Conservation (phyloP, 2,888 invertebrate genomes). For the Mesoligia furuncula region DNA sequence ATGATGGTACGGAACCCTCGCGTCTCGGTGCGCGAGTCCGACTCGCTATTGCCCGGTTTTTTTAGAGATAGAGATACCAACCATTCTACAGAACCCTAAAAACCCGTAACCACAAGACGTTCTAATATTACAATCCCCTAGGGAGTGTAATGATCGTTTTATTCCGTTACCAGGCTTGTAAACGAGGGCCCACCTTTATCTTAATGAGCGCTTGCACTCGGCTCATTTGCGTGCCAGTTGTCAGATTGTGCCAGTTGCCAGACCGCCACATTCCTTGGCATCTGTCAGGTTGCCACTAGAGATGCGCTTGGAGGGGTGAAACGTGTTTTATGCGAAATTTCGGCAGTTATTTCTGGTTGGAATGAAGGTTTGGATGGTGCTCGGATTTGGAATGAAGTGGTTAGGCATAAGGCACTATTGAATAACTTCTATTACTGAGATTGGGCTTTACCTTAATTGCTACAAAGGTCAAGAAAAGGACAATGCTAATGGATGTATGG, state of each 20-base stretch:
- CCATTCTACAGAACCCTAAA: slow-evolving; percentile 10
- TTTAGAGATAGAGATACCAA: background rate
- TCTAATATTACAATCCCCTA: slow-evolving; percentile 37
- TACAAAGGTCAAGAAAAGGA: background rate
- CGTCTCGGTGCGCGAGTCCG: too few species aligned
- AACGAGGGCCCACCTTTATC: slow-evolving; percentile 60
- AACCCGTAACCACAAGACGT: slow-evolving; percentile 12
- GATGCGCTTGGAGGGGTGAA: slow-evolving; percentile 46
- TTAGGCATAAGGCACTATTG: background rate
- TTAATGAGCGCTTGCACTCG: slow-evolving; percentile 57
- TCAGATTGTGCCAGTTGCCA: slow-evolving; percentile 57
- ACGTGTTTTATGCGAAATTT: slow-evolving; percentile 60
- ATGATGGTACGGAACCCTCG: too few species aligned
- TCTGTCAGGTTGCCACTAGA: slow-evolving; percentile 51
- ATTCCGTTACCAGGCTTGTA: slow-evolving; percentile 57
- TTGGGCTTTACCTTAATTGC: background rate
- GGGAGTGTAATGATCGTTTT: slow-evolving; percentile 55
- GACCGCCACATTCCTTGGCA: slow-evolving; percentile 44
- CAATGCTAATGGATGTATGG: too few species aligned
- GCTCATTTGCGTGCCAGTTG: slow-evolving; percentile 62
- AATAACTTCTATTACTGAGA: background rate
- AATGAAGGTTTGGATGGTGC: background rate
- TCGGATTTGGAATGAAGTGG: slow-evolving; percentile 16
- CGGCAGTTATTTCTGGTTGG: slow-evolving; percentile 37
- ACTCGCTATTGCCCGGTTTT: too few species aligned